Base-by-base conservation (phyloP, 2,797 vertebrate genomes). In the Spinibarbus caldwelli region DNA sequence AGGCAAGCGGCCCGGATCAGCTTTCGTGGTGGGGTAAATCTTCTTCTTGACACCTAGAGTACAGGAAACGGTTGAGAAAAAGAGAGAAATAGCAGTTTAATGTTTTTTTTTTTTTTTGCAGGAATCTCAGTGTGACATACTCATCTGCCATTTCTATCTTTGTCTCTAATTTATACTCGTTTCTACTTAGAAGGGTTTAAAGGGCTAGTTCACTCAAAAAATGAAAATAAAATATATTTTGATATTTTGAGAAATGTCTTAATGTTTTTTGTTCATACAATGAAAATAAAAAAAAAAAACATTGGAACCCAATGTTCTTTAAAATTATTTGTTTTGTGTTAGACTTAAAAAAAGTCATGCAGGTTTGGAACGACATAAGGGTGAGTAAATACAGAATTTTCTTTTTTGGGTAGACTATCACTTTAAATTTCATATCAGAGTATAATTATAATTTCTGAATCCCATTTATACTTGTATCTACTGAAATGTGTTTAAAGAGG, bases 31-130 rank as follows among this genome's bases (percentile, higher is more conserved):
- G 87, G 59, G 84, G 54, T 31, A 11, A 73, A 81, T 84, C 84
- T 83, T 82, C 89, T 88, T 91, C 89, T 76, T 19, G 82, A 73
- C 83, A 83, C 88, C 86, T 85, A 87, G 89, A 89, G 88, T 89
- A 81, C 36, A 67, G 62, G 75, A 85, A 84, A 59, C 49, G 86
- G 73, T 79, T 72, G 45, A 68, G 72, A 67, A 59, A 59, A 52
- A 84, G 36, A 67, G 75, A 73, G 78, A 87, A 82, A 82, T 82
- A 88, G 73, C 71, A 59, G 83, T 70, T 72, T 80, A 89, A 89
- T 85, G 79, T 17, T 31, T 21, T 59, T 59, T 23, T 82, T 68
- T 41, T 71, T 79, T 41, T 82, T 86, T 72, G 64, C 72, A 75
- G 87, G 83, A 70, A 86, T 80, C 64, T 49, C 67, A 86, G 77